Conservation (phyloP, 2,888 invertebrate species). For the Sisyra nigra region DNA sequence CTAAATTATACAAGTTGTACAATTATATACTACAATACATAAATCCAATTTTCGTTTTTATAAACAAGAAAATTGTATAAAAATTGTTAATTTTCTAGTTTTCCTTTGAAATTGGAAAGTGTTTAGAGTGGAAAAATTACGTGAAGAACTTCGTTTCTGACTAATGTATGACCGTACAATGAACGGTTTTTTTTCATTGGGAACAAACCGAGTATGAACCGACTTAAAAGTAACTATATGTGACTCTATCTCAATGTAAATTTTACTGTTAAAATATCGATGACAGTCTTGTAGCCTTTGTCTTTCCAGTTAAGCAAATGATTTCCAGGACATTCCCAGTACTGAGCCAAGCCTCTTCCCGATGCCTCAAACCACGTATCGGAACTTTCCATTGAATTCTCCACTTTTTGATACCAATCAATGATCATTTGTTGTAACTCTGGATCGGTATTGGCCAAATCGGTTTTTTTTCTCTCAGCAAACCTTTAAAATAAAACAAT, state of each 20-base stretch:
- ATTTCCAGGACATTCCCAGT: slow-evolving; percentile 54
- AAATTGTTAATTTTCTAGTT: no score
- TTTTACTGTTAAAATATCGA: slow-evolving; percentile 49
- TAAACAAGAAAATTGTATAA: no score
- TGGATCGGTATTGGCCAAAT: slow-evolving; percentile 8
- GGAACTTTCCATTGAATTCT: slow-evolving; percentile 34
- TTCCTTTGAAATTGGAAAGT: no score
- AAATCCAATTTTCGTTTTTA: no score
- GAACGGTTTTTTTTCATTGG: no score
- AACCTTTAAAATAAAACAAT: slow-evolving; percentile 6
- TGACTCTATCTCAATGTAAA: background rate
- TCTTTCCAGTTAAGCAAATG: slow-evolving; percentile 55
- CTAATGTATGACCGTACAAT: no score
- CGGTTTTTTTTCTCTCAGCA: slow-evolving; percentile 8
- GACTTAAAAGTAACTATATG: no score
- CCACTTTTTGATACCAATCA: slow-evolving; percentile 22
- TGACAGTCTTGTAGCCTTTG: slow-evolving; percentile 47
- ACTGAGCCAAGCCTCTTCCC: slow-evolving; percentile 40
- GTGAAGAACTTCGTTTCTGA: no score
- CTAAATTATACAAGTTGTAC: no score
- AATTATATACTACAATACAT: no score
- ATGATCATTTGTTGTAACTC: slow-evolving; percentile 16
- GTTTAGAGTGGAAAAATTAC: no score
- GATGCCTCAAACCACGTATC: slow-evolving; percentile 52
- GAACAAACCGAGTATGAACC: no score